These are phyloP conservation scores for Eucidaris tribuloides DNA, from an alignment of 35 echinoderm and acorn worm genomes.

Conservation along the genomic window DNA sequence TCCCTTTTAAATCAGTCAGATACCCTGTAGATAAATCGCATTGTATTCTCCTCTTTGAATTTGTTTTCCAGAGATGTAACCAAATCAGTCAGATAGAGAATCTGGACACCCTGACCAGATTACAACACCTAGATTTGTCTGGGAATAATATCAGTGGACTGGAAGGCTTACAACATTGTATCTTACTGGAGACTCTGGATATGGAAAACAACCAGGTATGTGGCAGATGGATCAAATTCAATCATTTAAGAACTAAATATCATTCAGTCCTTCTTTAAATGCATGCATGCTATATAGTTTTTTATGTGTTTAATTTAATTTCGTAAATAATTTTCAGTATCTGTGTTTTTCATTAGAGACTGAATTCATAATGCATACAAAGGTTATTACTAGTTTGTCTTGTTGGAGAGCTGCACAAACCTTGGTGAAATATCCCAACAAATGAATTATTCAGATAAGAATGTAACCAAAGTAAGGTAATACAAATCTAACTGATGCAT, in stretches of 20 bases:
- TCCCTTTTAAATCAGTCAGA: too few species aligned
- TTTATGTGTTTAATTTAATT: too few species aligned
- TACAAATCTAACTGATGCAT: too few species aligned
- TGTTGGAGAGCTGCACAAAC: neutral
- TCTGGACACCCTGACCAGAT: conserved; percentile 45
- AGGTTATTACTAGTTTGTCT: neutral
- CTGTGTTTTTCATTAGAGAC: neutral
- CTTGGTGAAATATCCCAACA: too few species aligned
- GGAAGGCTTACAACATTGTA: conserved; percentile 67
- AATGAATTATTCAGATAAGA: too few species aligned
- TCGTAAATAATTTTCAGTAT: neutral
- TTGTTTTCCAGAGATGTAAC: conserved; percentile 78
- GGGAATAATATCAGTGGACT: conserved; percentile 86
- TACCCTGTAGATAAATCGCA: too few species aligned
- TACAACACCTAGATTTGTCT: conserved; percentile 84
- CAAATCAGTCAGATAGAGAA: conserved; percentile 72
- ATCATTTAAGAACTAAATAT: too few species aligned
- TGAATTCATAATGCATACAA: neutral
- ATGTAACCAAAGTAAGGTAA: too few species aligned
- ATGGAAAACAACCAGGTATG: conserved; percentile 97
- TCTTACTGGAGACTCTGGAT: conserved; percentile 78
- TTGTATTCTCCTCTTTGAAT: too few species aligned
- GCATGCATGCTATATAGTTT: too few species aligned
- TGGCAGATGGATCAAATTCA: neutral
- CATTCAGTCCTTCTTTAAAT: too few species aligned